phyloP scores from a whole-genome alignment of 1,140 invertebrate species.

The Drosophila lowei region DNA sequence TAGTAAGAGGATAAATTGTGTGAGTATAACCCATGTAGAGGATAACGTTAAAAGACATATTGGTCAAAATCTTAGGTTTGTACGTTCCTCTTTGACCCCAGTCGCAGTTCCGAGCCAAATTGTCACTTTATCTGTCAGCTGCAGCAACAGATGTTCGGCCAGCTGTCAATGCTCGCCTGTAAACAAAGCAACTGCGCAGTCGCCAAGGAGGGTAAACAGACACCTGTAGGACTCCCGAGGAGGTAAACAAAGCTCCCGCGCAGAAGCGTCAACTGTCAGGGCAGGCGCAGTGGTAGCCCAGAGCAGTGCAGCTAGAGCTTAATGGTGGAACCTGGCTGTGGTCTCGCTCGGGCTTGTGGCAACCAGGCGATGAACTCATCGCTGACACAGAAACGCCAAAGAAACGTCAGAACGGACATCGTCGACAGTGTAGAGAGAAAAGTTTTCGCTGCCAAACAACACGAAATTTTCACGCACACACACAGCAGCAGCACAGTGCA shows the following conservation, averaged over 20 bases:
- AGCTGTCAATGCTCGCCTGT: constrained; percentile 30
- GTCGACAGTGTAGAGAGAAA: constrained; percentile 71
- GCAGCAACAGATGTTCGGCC: constrained; percentile 41
- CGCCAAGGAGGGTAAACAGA: constrained; percentile 61
- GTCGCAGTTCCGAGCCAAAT: background rate
- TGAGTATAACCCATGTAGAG: no score
- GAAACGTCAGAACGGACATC: constrained; percentile 49
- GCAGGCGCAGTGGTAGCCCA: constrained; percentile 42
- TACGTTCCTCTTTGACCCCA: no score
- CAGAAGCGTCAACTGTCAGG: constrained; percentile 54
- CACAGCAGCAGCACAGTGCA: constrained; percentile 29
- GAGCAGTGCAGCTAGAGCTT: constrained; percentile 36
- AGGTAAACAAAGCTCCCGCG: constrained; percentile 59
- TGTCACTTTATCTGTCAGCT: constrained; percentile 26
- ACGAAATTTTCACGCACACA: constrained; percentile 33
- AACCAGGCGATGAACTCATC: constrained; percentile 43
- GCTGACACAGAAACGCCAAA: constrained; percentile 70
- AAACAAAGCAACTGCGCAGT: constrained; percentile 51
- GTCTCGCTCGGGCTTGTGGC: constrained; percentile 21
- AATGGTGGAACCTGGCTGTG: background rate
- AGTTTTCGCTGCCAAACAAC: constrained; percentile 57
- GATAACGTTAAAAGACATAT: no score
- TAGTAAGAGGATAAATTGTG: no score
- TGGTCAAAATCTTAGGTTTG: no score
- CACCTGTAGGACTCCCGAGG: constrained; percentile 54